These are phyloP conservation scores for Prunella strophiata DNA, from an alignment of 2,797 vertebrate genomes.

Conservation along the genomic window DNA sequence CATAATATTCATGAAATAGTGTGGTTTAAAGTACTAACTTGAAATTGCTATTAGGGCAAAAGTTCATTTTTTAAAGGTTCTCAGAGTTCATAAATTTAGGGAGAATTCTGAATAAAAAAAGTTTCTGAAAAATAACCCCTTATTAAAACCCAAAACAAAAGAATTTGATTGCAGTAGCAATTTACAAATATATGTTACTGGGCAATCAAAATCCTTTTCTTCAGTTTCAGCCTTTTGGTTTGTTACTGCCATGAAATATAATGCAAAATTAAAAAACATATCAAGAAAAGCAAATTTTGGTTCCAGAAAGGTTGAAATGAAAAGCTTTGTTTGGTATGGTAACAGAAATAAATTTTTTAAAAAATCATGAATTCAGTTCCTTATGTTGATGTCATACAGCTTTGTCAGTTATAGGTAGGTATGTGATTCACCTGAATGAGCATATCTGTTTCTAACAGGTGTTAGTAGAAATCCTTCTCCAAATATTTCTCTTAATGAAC, in stretches of 20 bases:
- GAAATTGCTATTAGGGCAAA: background rate
- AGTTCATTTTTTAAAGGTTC: background rate
- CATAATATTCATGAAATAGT: background rate
- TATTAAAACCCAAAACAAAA: background rate
- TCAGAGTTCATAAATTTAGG: background rate
- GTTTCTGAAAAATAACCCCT: background rate
- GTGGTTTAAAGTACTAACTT: background rate
- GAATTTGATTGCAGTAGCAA: background rate
- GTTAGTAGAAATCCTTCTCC: background rate
- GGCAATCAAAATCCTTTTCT: background rate
- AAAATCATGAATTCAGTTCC: background rate
- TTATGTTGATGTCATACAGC: background rate
- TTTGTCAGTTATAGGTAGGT: background rate
- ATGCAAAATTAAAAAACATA: background rate
- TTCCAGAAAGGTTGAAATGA: background rate
- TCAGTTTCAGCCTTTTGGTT: background rate
- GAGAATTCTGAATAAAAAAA: background rate
- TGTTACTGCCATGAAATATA: background rate
- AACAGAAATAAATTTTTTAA: background rate
- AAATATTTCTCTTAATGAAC: background rate
- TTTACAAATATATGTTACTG: background rate
- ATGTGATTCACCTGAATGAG: fast-evolving
- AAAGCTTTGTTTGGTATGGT: background rate
- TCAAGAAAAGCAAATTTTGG: fast-evolving
- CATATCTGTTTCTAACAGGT: background rate